phyloP scores from a whole-genome alignment of 2,888 invertebrate genomes.

The Drosophila falleni region DNA sequence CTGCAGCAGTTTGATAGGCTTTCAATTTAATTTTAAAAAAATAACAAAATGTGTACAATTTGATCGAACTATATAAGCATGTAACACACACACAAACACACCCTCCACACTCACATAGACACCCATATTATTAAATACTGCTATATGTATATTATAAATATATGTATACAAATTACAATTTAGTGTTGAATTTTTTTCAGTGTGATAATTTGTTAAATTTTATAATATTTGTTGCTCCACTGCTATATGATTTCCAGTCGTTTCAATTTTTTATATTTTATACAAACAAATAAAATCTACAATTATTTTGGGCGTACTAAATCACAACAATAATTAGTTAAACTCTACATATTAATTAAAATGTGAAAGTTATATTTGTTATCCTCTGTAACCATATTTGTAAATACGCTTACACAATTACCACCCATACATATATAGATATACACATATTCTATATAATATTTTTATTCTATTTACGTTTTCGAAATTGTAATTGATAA shows the following conservation, averaged over 20 bases:
- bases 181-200: slow-evolving; percentile 79
- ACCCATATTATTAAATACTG: slow-evolving; percentile 30
- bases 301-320: not conserved
- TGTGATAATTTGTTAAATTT: slow-evolving; percentile 81
- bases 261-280: slow-evolving; percentile 22
- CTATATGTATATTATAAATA: slow-evolving; percentile 32
- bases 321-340: slow-evolving; percentile 9
- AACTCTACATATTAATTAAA: slow-evolving; percentile 4
- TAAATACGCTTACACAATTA: slow-evolving; percentile 49
- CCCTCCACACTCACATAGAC: slow-evolving; percentile 17
- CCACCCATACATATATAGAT: not conserved
- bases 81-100: slow-evolving; percentile 33
- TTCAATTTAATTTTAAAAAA: slow-evolving; percentile 53
- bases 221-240: slow-evolving; percentile 65
- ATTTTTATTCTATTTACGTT: slow-evolving; percentile 27
- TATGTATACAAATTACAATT: slow-evolving; percentile 56
- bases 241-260: slow-evolving; percentile 34
- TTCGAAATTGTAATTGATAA: slow-evolving; percentile 55
- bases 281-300: slow-evolving; percentile 2
- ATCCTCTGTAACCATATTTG: slow-evolving; percentile 45
- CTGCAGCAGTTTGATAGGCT: slow-evolving; percentile 63
- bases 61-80: slow-evolving; percentile 54
- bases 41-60: slow-evolving; percentile 68
- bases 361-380: slow-evolving; percentile 32
- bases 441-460: not conserved